phyloP scores from a whole-genome alignment of 2,888 invertebrate genomes.

The Coenonympha arcania region DNA sequence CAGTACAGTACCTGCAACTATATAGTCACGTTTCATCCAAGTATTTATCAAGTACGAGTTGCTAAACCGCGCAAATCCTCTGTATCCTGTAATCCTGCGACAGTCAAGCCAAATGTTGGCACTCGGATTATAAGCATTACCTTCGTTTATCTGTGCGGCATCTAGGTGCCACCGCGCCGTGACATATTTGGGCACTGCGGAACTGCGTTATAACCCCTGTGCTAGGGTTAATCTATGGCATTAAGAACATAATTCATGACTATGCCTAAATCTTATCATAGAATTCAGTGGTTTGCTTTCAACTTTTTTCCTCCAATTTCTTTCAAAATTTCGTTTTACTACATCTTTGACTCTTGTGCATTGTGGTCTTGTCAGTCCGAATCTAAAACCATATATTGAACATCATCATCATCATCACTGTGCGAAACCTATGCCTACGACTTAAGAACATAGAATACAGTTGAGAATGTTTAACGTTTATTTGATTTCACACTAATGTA shows the following conservation, averaged over 20 bases:
- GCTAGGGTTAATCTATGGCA: background rate
- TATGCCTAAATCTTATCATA: background rate
- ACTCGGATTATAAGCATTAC: slow-evolving; percentile 28
- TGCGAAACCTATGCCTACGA: no score
- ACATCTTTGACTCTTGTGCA: no score
- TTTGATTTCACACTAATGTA: no score
- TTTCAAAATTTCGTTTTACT: no score
- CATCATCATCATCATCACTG: no score
- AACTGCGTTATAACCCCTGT: slow-evolving; percentile 9
- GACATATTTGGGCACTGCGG: slow-evolving; percentile 8
- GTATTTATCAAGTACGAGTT: slow-evolving; percentile 12
- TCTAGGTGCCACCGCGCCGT: slow-evolving; percentile 8
- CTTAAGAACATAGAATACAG: no score
- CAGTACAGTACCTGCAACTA: background rate
- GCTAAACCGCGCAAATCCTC: slow-evolving; percentile 7
- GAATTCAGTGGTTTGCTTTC: no score
- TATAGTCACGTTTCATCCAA: background rate
- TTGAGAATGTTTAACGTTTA: no score
- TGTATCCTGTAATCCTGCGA: slow-evolving; percentile 9
- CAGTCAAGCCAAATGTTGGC: slow-evolving; percentile 26
- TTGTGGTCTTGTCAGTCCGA: no score
- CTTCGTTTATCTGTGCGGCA: slow-evolving; percentile 17
- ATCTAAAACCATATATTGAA: no score
- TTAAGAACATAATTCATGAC: background rate
- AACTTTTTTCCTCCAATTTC: no score